These are phyloP conservation scores for Zaprionus ghesquierei DNA, from an alignment of 1,140 invertebrate genomes.

Conservation along the genomic window DNA sequence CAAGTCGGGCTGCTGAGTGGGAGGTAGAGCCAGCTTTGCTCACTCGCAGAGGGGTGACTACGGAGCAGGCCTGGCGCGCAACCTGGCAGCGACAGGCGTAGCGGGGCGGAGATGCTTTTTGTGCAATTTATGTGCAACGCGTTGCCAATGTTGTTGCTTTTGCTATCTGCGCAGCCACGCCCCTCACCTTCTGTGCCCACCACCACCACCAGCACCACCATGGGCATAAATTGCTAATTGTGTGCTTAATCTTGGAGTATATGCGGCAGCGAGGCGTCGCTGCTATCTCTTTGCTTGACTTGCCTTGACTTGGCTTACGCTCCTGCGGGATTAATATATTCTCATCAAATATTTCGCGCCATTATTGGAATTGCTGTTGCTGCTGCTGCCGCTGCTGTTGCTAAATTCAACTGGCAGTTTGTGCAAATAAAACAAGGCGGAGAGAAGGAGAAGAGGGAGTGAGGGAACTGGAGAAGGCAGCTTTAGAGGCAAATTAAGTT, in stretches of 20 bases:
- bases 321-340: slow-evolving; percentile 76
- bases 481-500: slow-evolving; percentile 21
- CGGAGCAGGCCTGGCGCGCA: slow-evolving; percentile 8
- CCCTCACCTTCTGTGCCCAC: too few relatives aligned
- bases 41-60: slow-evolving; percentile 26
- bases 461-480: not conserved
- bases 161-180: slow-evolving; percentile 53
- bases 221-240: slow-evolving; percentile 71
- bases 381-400: slow-evolving; percentile 13
- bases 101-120: slow-evolving; percentile 55
- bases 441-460: not conserved
- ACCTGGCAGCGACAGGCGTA: slow-evolving; percentile 25
- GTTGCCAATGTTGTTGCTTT: slow-evolving; percentile 61
- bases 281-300: slow-evolving; percentile 38
- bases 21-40: not conserved
- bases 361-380: slow-evolving; percentile 70
- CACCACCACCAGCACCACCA: too few relatives aligned
- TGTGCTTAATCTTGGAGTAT: slow-evolving; percentile 78
- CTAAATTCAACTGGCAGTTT: slow-evolving; percentile 20
- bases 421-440: not conserved
- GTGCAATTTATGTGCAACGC: slow-evolving; percentile 78
- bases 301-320: slow-evolving; percentile 21
- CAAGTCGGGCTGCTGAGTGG: not conserved
- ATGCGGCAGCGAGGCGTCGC: slow-evolving; percentile 52
- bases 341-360: slow-evolving; percentile 80